Conservation (phyloP, 2,888 invertebrate genomes). For the Pocota personata region DNA sequence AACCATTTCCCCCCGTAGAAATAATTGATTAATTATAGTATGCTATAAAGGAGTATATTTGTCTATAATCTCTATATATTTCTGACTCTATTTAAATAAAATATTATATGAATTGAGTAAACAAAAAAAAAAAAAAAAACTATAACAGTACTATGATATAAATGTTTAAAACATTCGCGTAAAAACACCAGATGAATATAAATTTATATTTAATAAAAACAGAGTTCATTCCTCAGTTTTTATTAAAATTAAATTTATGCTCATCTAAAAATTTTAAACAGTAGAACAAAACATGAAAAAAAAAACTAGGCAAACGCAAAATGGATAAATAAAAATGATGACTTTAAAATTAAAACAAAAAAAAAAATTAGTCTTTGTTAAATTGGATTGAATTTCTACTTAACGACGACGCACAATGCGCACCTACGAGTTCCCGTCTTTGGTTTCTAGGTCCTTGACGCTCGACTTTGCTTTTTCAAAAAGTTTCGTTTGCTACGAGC, state of each 20-base stretch:
- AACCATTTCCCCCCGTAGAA: conserved; percentile 29
- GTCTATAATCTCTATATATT: conserved; percentile 41
- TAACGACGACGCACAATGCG: too few species aligned
- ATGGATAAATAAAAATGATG: conserved; percentile 37
- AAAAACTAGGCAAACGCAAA: conserved; percentile 25
- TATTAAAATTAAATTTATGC: too few species aligned
- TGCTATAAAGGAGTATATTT: conserved; percentile 11
- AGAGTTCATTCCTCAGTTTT: too few species aligned
- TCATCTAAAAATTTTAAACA: conserved; percentile 24
- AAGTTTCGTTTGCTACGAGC: too few species aligned
- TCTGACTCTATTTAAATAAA: conserved; percentile 37
- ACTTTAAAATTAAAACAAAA: conserved; percentile 17
- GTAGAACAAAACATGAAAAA: conserved; percentile 35
- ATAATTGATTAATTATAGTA: conserved; percentile 22
- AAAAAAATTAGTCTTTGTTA: not conserved
- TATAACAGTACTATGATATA: not conserved
- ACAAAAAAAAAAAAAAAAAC: not conserved
- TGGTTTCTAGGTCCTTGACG: too few species aligned
- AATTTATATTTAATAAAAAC: conserved; percentile 35
- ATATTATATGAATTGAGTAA: conserved; percentile 8
- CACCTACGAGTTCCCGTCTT: too few species aligned
- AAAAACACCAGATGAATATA: conserved; percentile 44
- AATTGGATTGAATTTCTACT: too few species aligned
- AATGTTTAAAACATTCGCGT: conserved; percentile 27
- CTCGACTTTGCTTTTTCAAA: too few species aligned